Evolutionary conservation across 1,140 invertebrate species (phyloP).

Genomic region (Myzus persicae): DNA sequence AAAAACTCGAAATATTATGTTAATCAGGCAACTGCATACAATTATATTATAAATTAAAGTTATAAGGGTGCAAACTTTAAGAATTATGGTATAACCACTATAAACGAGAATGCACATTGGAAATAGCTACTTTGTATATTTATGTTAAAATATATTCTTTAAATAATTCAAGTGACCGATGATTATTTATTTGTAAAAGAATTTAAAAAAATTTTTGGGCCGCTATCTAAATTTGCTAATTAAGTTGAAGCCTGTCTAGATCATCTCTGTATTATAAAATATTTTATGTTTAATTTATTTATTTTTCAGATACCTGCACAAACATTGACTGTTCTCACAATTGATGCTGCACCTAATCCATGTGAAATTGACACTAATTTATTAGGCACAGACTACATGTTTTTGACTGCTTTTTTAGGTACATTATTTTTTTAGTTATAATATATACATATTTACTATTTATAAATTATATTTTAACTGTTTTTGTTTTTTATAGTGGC

Average conservation of each 20-base stretch:
- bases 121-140: too few species aligned
- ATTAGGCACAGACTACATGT: conserved; percentile 87
- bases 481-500: conserved; percentile 70
- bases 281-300: neutral
- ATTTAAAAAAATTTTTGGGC: neutral
- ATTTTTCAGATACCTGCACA: conserved; percentile 43
- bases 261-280: neutral
- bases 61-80: too few species aligned
- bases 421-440: conserved; percentile 61
- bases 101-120: too few species aligned
- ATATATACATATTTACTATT: neutral
- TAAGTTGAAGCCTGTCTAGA: neutral
- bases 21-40: too few species aligned
- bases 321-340: conserved; percentile 55
- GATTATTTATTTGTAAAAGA: neutral
- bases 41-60: too few species aligned
- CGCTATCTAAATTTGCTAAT: neutral
- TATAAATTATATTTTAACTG: neutral
- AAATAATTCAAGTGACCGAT: neutral
- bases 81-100: too few species aligned
- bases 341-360: conserved; percentile 65
- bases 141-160: too few species aligned
- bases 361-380: conserved; percentile 63
- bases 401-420: conserved; percentile 86
- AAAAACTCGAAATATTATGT: too few species aligned